These are phyloP conservation scores for Porphyrio hochstetteri DNA, from an alignment of 2,113 vertebrate species.

Conservation along the genomic window DNA sequence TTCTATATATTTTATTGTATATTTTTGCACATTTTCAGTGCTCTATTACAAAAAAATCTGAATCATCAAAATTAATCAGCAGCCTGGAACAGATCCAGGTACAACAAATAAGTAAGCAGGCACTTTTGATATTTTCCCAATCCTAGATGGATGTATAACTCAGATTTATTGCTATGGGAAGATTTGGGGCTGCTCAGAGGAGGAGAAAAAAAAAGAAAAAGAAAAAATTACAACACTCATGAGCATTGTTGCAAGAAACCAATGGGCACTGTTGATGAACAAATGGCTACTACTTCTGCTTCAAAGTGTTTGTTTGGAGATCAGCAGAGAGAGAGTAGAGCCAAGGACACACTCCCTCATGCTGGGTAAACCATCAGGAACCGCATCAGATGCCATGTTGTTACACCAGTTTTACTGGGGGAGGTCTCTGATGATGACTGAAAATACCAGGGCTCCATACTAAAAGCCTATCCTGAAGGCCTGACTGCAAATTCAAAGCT, in stretches of 20 bases:
- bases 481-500: slow-evolving; percentile 27
- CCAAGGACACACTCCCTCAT: neutral
- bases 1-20: slow-evolving; percentile 65
- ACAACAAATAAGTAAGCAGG: slow-evolving; percentile 35
- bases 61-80: slow-evolving; percentile 63
- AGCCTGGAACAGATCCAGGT: slow-evolving; percentile 36
- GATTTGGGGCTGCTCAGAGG: neutral
- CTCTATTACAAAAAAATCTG: slow-evolving; percentile 49
- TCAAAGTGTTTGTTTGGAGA: neutral
- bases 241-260: slow-evolving; percentile 4
- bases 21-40: slow-evolving; percentile 50
- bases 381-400: neutral
- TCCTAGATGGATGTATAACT: slow-evolving; percentile 41
- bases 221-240: neutral
- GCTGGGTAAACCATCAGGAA: neutral
- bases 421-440: neutral
- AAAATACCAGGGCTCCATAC: neutral
- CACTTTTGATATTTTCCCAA: slow-evolving; percentile 15
- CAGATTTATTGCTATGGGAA: slow-evolving; percentile 53
- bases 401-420: neutral
- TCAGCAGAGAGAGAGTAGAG: neutral
- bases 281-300: neutral
- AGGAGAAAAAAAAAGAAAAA: neutral
- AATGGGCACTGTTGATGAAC: neutral
- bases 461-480: neutral